Conservation (phyloP, 1,140 invertebrate genomes). For the Planococcus citri region DNA sequence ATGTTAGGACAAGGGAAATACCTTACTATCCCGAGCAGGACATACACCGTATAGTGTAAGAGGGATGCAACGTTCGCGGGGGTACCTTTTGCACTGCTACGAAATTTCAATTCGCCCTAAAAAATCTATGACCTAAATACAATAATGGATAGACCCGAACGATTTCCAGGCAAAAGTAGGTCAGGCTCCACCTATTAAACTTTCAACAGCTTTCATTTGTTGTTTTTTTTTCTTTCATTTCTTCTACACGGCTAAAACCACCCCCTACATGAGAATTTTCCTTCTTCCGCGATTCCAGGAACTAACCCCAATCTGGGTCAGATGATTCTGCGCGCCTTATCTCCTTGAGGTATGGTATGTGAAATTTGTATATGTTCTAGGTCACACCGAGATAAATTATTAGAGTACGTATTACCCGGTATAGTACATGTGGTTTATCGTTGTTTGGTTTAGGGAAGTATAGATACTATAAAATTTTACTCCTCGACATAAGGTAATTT, state of each 20-base stretch:
- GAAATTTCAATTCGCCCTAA: constrained; percentile 11
- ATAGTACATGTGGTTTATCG: neutral
- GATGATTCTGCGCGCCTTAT: constrained; percentile 15
- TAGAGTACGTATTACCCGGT: neutral
- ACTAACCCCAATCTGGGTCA: constrained; percentile 10
- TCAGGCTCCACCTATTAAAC: constrained; percentile 16
- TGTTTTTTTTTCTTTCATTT: neutral
- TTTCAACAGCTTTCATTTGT: neutral
- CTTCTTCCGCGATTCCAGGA: neutral
- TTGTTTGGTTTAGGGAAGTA: too few species aligned
- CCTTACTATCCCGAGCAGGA: too few species aligned
- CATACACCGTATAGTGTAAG: too few species aligned
- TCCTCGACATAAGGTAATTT: too few species aligned
- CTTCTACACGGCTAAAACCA: neutral
- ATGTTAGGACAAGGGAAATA: too few species aligned
- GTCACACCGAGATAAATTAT: constrained; percentile 13
- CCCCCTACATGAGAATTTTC: neutral
- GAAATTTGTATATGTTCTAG: constrained; percentile 17
- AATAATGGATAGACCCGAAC: neutral
- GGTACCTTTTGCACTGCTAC: neutral
- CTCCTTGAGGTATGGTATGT: neutral
- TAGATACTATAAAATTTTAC: too few species aligned
- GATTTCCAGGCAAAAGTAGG: constrained; percentile 9
- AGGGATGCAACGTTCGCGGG: too few species aligned
- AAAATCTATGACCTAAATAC: constrained; percentile 16